Percentiles rank a stretch among this genome's conserved stretches.
phyloP scores from a whole-genome alignment of 2,113 vertebrate species.

The Irena cyanogastra region DNA sequence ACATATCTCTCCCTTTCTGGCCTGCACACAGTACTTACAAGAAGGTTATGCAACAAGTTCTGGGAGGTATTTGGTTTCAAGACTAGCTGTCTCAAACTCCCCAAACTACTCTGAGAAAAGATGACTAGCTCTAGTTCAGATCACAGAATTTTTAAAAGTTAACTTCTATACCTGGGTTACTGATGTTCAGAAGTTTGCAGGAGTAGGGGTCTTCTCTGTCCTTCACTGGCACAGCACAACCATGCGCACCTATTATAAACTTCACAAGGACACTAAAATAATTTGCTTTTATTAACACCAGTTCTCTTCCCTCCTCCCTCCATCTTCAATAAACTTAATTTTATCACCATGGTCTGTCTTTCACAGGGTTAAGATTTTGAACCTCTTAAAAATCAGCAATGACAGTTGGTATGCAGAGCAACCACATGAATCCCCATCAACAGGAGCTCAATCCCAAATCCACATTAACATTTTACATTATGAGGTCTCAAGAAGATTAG shows the following conservation, averaged over 20 bases:
- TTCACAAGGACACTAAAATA: constrained; percentile 89
- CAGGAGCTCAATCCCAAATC: not conserved
- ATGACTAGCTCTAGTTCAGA: not conserved
- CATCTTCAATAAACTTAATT: not conserved
- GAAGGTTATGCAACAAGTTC: not conserved
- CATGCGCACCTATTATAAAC: constrained; percentile 90
- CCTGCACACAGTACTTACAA: not conserved
- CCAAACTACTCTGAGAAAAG: not conserved
- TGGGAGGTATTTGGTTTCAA: not conserved
- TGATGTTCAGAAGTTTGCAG: constrained; percentile 91
- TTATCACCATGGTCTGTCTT: not conserved
- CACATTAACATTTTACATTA: not conserved
- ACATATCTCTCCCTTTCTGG: not conserved
- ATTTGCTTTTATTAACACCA: constrained; percentile 48
- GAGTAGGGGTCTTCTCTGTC: constrained; percentile 95
- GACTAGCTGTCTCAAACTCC: not conserved
- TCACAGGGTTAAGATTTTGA: not conserved
- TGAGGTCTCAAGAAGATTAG: fast-evolving
- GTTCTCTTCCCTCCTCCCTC: constrained; percentile 39
- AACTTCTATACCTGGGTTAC: constrained; percentile 78
- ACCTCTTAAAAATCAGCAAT: not conserved
- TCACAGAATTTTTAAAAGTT: not conserved
- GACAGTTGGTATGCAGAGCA: not conserved
- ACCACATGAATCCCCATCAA: not conserved
- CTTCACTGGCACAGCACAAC: constrained; percentile 88